A percentile compares a stretch with the other conserved stretches of the same genome.
phyloP scores from a whole-genome alignment of 2,888 invertebrate species.

The Spisula subtruncata region DNA sequence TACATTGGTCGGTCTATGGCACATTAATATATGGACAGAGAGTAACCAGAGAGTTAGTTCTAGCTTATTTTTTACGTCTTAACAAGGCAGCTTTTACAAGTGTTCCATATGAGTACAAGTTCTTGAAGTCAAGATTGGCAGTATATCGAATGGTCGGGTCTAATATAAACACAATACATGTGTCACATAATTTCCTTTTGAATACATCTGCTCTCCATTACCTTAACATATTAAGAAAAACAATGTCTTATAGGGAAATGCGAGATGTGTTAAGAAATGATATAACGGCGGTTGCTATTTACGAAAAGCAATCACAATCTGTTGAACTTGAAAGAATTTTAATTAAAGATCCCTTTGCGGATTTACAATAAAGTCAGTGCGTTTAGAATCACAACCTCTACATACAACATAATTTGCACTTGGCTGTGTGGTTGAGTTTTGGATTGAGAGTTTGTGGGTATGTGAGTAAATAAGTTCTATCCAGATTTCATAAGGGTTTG shows the following conservation, averaged over 20 bases:
- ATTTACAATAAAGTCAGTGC: no score
- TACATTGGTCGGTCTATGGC: background rate
- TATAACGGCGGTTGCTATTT: background rate
- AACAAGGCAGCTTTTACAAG: background rate
- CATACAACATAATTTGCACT: no score
- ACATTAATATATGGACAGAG: background rate
- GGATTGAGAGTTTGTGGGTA: no score
- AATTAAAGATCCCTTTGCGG: background rate
- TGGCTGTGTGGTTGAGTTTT: no score
- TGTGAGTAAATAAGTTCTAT: no score
- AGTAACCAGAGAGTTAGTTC: background rate
- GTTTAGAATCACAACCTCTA: no score
- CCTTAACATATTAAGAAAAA: background rate
- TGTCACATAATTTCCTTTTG: background rate
- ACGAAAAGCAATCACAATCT: background rate
- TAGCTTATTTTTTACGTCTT: background rate
- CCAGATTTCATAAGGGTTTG: no score
- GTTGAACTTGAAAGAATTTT: background rate
- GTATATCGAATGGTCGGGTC: background rate
- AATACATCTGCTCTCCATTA: background rate
- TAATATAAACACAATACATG: background rate
- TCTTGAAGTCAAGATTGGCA: constrained; percentile 1
- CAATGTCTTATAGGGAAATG: background rate
- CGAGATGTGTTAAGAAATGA: background rate
- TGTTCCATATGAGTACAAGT: background rate